Conservation (phyloP, 2,888 invertebrate genomes). For the Hyalella azteca region DNA sequence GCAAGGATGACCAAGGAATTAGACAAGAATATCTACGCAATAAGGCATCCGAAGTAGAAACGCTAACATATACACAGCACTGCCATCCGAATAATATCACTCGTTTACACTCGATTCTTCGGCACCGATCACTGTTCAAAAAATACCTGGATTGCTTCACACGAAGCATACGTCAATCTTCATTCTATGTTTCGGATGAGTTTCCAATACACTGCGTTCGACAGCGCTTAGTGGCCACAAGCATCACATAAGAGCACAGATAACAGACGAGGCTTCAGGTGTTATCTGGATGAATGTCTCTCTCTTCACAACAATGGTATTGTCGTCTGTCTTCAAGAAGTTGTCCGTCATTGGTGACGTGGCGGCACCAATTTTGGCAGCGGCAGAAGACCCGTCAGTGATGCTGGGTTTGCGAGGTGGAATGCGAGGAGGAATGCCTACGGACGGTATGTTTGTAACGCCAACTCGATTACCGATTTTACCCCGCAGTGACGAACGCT, state of each 20-base stretch:
- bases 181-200: too few relatives aligned
- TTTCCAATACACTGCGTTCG: too few relatives aligned
- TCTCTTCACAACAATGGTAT: slow-evolving; percentile 35
- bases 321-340: slow-evolving; percentile 9
- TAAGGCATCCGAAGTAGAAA: too few relatives aligned
- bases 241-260: slow-evolving; percentile 24
- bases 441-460: neutral
- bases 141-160: too few relatives aligned
- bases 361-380: slow-evolving; percentile 2
- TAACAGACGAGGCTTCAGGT: slow-evolving; percentile 18
- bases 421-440: neutral
- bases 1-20: too few relatives aligned
- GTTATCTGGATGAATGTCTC: slow-evolving; percentile 5
- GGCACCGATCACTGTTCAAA: too few relatives aligned
- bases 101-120: too few relatives aligned
- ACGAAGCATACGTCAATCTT: too few relatives aligned
- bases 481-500: slow-evolving; percentile 7
- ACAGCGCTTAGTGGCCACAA: too few relatives aligned
- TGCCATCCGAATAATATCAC: too few relatives aligned
- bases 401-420: neutral
- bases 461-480: neutral
- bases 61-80: too few relatives aligned
- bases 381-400: neutral
- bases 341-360: slow-evolving; percentile 18
- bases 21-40: too few relatives aligned